Evolutionary conservation across 1,140 invertebrate genomes (phyloP).

Genomic region (Pararge aegeria): DNA sequence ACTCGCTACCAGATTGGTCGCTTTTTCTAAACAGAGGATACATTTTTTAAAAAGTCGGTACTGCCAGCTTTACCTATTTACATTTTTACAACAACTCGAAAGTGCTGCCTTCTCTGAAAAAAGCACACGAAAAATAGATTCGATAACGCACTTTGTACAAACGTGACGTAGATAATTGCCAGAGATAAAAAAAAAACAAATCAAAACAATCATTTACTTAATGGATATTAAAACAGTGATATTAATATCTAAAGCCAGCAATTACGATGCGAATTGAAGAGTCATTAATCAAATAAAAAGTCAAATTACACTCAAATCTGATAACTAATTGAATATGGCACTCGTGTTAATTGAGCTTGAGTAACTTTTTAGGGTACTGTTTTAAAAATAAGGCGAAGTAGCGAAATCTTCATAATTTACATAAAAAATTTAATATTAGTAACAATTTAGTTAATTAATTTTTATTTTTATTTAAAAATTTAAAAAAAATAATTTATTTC

Average conservation of each 20-base stretch:
- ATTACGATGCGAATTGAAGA: conserved; percentile 61
- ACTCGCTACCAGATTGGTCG: too few relatives aligned
- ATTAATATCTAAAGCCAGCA: conserved; percentile 43
- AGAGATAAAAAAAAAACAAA: conserved; percentile 1
- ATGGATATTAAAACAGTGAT: conserved; percentile 51
- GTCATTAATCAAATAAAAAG: conserved; percentile 72
- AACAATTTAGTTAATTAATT: too few relatives aligned
- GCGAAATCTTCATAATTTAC: too few relatives aligned
- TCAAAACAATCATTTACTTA: conserved; percentile 30
- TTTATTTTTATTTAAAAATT: too few relatives aligned
- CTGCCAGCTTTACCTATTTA: too few relatives aligned
- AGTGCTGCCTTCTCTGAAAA: too few relatives aligned
- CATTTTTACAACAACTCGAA: too few relatives aligned
- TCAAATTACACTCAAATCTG: conserved; percentile 67
- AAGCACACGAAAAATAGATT: too few relatives aligned
- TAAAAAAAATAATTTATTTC: too few relatives aligned
- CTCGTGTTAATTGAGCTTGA: conserved; percentile 67
- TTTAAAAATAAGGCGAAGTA: conserved; percentile 3
- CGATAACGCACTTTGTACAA: not conserved
- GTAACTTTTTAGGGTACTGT: conserved; percentile 49
- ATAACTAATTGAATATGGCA: conserved; percentile 72
- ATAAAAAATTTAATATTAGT: too few relatives aligned
- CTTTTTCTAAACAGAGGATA: too few relatives aligned
- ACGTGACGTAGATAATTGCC: not conserved
- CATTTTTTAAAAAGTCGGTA: too few relatives aligned